phyloP scores from a whole-genome alignment of 1,140 invertebrate genomes.

The Pseudomyrmex dendroicus region DNA sequence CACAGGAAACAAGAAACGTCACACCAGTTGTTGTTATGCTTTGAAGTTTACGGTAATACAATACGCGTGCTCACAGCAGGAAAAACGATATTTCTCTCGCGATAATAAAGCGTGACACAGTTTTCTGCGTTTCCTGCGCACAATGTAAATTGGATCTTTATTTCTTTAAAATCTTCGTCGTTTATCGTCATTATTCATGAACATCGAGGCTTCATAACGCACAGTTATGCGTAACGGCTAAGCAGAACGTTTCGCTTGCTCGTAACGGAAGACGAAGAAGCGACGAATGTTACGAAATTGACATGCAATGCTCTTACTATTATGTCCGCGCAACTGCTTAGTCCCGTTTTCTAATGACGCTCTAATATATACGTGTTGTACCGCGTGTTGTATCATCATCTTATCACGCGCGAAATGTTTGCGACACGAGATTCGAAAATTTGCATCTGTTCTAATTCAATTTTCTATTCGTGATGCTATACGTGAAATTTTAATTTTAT shows the following conservation, averaged over 20 bases:
- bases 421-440: background rate
- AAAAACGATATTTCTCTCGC: too few relatives aligned
- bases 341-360: slow-evolving; percentile 1
- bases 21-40: too few relatives aligned
- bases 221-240: background rate
- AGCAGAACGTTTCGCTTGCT: background rate
- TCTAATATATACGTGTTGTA: background rate
- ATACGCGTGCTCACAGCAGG: too few relatives aligned
- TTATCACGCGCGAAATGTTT: background rate
- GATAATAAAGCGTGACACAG: too few relatives aligned
- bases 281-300: slow-evolving; percentile 17
- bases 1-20: too few relatives aligned
- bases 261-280: slow-evolving; percentile 17
- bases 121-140: too few relatives aligned
- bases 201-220: background rate
- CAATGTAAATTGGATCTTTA: background rate
- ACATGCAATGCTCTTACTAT: slow-evolving; percentile 14
- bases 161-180: background rate
- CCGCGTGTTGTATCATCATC: background rate
- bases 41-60: too few relatives aligned
- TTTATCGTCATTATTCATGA: background rate
- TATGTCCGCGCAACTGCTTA: slow-evolving; percentile 29
- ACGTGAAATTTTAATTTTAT: too few relatives aligned
- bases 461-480: too few relatives aligned
- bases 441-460: background rate